Base-by-base conservation (phyloP, 2,797 vertebrate species). In the Gila robusta region DNA sequence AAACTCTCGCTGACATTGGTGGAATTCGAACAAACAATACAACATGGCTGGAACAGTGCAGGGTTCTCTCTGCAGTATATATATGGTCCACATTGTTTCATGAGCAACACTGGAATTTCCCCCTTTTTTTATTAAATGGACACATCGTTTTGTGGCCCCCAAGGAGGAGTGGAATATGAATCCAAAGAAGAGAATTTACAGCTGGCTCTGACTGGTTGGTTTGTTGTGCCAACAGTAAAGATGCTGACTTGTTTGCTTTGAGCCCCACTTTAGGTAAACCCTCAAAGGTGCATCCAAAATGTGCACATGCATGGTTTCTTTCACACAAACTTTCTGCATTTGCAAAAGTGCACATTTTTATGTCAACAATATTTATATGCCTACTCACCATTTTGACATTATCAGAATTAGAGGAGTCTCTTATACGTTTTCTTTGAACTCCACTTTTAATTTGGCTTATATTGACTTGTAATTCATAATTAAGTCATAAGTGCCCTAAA, bases 201-300 rank as follows among this genome's bases (percentile, higher is more conserved):
- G 87, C 92, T 90, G 91, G 90, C 92, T 91, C 88, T 93, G 91
- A 94, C 91, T 91, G 85, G 84, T 91, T 90, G 92, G 91, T 93
- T 93, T 79, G 86, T 89, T 16, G 83, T 86, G 91, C 91, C 91
- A 92, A 93, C 92, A 90, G 87, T 91, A 93, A 93, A 94, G 91
- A 91, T 93, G 94, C 94, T 95, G 94, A 95, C 91, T 82, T 90
- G 82, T 94, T 94, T 83, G 83, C 89, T 87, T 93, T 91, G 86
- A 93, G 90, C 92, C 87, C 3, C 83, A 82, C 89, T 93, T 92
- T 94, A 93, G 77, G 89, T 91, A 92, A 87, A 85, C 26, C 28
- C 89, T 94, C 93, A 93, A 88, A 92, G 93, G 88, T 49, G 79
- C 71, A 86, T 88, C 2, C 11, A 87, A 84, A 77, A 59, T 82